Evolutionary conservation across 2,113 vertebrate species (phyloP).

Genomic region (Smithornis capensis): DNA sequence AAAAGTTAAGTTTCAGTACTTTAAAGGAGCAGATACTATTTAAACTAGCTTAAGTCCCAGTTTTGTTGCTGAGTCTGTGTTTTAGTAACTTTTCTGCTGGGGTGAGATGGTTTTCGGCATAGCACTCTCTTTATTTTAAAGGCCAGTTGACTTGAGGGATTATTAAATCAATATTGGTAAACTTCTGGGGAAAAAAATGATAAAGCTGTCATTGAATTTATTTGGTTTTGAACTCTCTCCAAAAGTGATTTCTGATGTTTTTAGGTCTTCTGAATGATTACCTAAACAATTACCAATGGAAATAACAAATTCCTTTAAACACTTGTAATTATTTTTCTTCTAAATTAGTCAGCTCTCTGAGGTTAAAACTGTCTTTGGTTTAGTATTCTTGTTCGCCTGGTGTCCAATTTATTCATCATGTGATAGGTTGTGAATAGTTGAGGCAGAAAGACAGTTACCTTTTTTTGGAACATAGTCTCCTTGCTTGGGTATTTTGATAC

Average conservation of each 20-base stretch:
- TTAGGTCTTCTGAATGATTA: neutral
- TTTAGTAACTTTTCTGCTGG: neutral
- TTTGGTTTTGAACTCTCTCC: neutral
- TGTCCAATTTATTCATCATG: neutral
- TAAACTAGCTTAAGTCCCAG: neutral
- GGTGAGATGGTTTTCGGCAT: neutral
- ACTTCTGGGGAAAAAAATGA: neutral
- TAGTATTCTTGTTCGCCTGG: neutral
- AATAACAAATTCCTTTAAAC: neutral
- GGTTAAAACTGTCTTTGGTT: neutral
- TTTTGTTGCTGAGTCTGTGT: neutral
- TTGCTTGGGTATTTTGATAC: neutral
- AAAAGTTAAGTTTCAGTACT: neutral
- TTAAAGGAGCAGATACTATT: neutral
- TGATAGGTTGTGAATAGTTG: neutral
- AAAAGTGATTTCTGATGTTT: neutral
- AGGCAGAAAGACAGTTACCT: neutral
- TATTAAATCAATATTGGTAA: neutral
- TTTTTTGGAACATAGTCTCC: neutral
- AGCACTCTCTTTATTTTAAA: neutral
- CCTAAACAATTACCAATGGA: neutral
- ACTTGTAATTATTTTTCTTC: neutral
- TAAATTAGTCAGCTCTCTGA: neutral
- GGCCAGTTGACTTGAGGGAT: neutral
- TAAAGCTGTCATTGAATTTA: neutral